Base-by-base conservation (phyloP, 2,888 invertebrate species). In the Seira musarum region DNA sequence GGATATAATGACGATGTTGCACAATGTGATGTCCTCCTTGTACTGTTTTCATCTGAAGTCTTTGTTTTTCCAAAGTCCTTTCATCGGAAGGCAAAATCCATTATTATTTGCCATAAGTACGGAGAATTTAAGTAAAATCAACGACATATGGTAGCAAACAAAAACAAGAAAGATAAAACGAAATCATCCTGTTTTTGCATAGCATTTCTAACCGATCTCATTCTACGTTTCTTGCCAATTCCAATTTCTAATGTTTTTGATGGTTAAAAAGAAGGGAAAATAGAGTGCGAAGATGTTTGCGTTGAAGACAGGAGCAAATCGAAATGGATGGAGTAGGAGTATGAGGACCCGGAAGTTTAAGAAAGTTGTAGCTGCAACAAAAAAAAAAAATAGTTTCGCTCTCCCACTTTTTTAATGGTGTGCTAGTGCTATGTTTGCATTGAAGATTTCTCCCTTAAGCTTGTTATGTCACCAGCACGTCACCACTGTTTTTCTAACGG, bases 401-500 rank as follows among this genome's bases (percentile, higher is more conserved):
- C 13, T 40, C 10, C 57, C 15, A 57, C 17, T 57, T 57, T 60
- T 60, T 19, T 49, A 49, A 60, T 60, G 60, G 21, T 60, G 10
- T 22, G 22, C 49, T 30, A 30, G 10, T 22, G 22, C 49, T 30
- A 30, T 30, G 53, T 53, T 53, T 53, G 21, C 15, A 21, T 2
- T 60, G 21, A 60, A 60, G 60, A 60, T 49, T 49, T 60, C 22
- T 21, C 22, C 22, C 60, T 10, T 21, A 60, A 21, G 60, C 60
- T 60, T 60, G 60, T 60, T 60, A 60, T 60, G 60, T 60, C 60
- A 60, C 60, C n/a, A 21, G 60, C 2, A 60, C n/a, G 60, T 60
- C 60, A 60, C 60, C 22, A 60, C 10, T 60, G 19, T 60, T 60
- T 60, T 60, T 57, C 3, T 57, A n/a, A 49, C 6, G 49, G 22